phyloP scores from a whole-genome alignment of 2,797 vertebrate species.

The Malacoctenus gilli region DNA sequence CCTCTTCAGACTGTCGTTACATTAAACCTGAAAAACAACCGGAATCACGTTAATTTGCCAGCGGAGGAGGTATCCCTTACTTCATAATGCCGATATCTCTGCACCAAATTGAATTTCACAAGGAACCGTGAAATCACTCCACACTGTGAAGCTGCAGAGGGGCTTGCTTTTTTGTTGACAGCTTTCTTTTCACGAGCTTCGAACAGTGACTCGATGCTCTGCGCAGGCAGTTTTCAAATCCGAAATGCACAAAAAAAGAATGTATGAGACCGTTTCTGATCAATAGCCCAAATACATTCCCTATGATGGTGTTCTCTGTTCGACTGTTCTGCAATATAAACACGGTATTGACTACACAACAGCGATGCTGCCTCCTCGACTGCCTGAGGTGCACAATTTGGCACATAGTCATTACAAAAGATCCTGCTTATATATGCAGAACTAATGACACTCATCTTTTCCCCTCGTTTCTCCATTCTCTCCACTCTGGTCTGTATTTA shows the following conservation, averaged over 20 bases:
- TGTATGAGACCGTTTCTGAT: neutral
- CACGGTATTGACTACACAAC: slow-evolving; percentile 37
- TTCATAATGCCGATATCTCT: slow-evolving; percentile 30
- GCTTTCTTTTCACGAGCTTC: neutral
- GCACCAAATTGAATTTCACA: slow-evolving; percentile 34
- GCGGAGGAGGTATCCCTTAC: slow-evolving; percentile 8
- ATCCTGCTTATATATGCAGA: slow-evolving; percentile 58
- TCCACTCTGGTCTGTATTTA: slow-evolving; percentile 46
- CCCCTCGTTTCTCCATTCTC: slow-evolving; percentile 14
- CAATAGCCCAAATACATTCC: slow-evolving; percentile 14
- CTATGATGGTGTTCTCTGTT: slow-evolving; percentile 8
- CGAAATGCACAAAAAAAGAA: slow-evolving; percentile 1
- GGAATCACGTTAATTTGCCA: slow-evolving; percentile 28
- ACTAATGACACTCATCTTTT: slow-evolving; percentile 55
- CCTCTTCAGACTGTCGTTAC: slow-evolving; percentile 21
- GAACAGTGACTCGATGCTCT: neutral
- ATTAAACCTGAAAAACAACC: slow-evolving; percentile 24
- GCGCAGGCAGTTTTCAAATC: slow-evolving; percentile 9
- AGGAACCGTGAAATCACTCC: slow-evolving; percentile 22
- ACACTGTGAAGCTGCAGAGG: slow-evolving; percentile 3
- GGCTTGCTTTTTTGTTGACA: slow-evolving; percentile 13
- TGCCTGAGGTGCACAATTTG: slow-evolving; percentile 33
- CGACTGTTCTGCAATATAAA: slow-evolving; percentile 21
- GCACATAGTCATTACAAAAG: slow-evolving; percentile 46
- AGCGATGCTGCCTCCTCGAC: slow-evolving; percentile 1